Base-by-base conservation (phyloP, 35 echinoderm and acorn worm genomes). In the Strongylocentrotus purpuratus region DNA sequence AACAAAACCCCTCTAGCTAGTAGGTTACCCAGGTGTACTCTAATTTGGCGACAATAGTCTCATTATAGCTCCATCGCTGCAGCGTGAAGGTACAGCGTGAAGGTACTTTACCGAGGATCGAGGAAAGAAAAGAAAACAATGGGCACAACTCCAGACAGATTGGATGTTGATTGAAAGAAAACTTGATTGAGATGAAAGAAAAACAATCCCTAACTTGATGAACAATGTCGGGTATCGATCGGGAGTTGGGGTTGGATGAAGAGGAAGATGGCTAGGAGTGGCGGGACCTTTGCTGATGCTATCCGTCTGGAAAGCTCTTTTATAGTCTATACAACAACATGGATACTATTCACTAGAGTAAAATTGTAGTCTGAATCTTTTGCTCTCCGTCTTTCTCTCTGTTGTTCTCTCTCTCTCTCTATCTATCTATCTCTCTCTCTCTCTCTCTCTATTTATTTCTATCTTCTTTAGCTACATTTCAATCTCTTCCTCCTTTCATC, bases 121-220 rank as follows among this genome's bases (percentile, higher is more conserved):
- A 78, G 65, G 65, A 78, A 5, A 18, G 65, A 78, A 59, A 78
- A 78, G 65, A 78, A 78, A 78, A 78, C 65, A 78, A 78, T 78
- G 22, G 65, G 65, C 65, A 78, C 22, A 7, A 78, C 65, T 78
- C 15, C 65, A 78, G 65, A 78, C 65, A 78, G 65, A 78, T 78
- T 78, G 65, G 25, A 28, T 78, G 65, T 78, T 78, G 65, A 78
- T 78, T 78, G 65, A 78, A 78, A 78, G 65, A 78, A 78, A 78
- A 78, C 65, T 78, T 78, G 65, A 78, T 78, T 78, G 65, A 22
- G 65, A 78, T 78, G 65, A 78, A 78, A 78, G 65, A 78, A 78
- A 28, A 78, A 78, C 65, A 78, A 28, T 78, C 22, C 20, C 65
- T 78, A 78, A 78, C 65, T 78, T 78, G 65, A 78, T 78, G 65